phyloP scores from a whole-genome alignment of 2,888 invertebrate species.

The Cheilosia scutellata region DNA sequence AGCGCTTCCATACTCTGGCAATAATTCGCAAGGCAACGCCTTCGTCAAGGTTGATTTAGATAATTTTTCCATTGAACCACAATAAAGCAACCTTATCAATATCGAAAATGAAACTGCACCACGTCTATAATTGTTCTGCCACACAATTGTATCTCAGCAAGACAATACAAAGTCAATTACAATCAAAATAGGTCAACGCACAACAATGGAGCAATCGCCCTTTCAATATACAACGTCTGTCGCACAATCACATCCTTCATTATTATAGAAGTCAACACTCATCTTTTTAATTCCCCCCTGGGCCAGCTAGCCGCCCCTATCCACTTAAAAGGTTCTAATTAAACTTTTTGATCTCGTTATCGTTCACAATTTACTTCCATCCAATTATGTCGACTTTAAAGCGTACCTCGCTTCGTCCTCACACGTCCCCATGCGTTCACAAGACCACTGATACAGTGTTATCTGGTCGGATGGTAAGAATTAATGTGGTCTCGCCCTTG shows the following conservation, averaged over 20 bases:
- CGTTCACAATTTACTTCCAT: slow-evolving; percentile 56
- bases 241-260: slow-evolving; percentile 31
- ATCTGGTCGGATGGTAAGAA: slow-evolving; percentile 16
- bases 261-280: slow-evolving; percentile 23
- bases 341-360: slow-evolving; percentile 69
- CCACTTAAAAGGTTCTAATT: slow-evolving; percentile 52
- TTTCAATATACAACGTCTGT: background rate
- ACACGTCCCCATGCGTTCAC: background rate
- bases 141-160: slow-evolving; percentile 3
- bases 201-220: slow-evolving; percentile 20
- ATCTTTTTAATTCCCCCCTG: background rate
- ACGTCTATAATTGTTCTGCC: background rate
- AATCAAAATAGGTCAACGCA: slow-evolving; percentile 45
- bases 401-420: slow-evolving; percentile 7
- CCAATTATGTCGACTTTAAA: slow-evolving; percentile 54
- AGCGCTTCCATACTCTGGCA: too few species aligned
- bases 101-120: background rate
- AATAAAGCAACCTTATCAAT: background rate
- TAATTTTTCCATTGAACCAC: background rate
- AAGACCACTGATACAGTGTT: slow-evolving; percentile 8
- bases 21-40: too few species aligned
- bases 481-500: slow-evolving; percentile 26
- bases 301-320: background rate
- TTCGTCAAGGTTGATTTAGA: too few species aligned
- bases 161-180: slow-evolving; percentile 6